A percentile compares a stretch with the other conserved stretches of the same genome.
These are phyloP conservation scores for Frankliniella fusca DNA, from an alignment of 2,888 invertebrate genomes.

Conservation along the genomic window DNA sequence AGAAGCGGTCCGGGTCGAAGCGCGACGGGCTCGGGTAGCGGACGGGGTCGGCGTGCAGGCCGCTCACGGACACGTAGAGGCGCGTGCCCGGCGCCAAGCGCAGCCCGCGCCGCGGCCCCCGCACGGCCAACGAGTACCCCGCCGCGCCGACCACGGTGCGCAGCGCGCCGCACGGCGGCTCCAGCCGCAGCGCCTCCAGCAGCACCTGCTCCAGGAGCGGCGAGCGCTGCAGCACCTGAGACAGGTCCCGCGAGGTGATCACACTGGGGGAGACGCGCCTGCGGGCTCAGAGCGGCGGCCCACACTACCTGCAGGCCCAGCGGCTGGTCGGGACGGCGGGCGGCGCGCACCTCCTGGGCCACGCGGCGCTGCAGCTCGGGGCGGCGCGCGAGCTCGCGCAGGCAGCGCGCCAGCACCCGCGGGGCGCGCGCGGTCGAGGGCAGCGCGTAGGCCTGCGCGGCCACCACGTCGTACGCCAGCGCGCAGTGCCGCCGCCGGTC, in stretches of 20 bases:
- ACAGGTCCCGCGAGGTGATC: not conserved
- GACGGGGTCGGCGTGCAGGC: not conserved
- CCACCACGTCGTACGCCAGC: not conserved
- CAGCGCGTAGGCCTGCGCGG: not conserved
- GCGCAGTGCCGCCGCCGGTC: slow-evolving; percentile 5
- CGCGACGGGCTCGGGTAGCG: not conserved
- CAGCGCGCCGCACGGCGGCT: not conserved
- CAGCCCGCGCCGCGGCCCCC: not conserved
- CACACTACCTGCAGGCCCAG: not conserved
- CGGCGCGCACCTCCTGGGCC: not conserved
- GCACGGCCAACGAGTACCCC: not conserved
- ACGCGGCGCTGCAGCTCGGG: not conserved
- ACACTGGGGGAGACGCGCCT: not conserved
- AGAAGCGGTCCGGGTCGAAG: not conserved
- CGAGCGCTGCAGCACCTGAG: not conserved
- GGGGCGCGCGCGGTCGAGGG: not conserved
- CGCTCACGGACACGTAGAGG: not conserved
- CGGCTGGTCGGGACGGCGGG: not conserved
- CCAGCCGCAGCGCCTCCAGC: not conserved
- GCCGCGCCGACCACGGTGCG: not conserved
- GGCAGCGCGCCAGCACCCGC: not conserved
- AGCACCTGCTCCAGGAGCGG: slow-evolving; percentile 8
- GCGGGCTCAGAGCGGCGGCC: not conserved
- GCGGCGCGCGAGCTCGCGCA: not conserved
- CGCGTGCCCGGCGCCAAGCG: not conserved